Conservation (phyloP, 2,888 invertebrate genomes). For the Biston betularia region DNA sequence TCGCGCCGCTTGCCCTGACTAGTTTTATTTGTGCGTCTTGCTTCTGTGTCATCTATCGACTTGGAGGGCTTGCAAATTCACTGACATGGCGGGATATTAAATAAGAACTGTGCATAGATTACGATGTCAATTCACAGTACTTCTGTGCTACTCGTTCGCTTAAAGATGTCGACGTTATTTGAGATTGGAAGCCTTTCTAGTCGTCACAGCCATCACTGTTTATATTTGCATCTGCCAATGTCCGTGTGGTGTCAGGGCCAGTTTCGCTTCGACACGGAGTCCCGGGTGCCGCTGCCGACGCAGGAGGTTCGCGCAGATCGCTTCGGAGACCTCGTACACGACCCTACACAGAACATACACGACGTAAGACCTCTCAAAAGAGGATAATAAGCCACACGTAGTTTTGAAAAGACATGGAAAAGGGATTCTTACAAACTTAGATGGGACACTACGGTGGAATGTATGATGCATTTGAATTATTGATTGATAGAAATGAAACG, state of each 20-base stretch:
- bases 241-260: slow-evolving; percentile 89
- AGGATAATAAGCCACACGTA: background rate
- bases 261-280: slow-evolving; percentile 96
- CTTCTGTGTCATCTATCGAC: slow-evolving; percentile 55
- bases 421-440: background rate
- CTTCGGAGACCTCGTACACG: slow-evolving; percentile 80
- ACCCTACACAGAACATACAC: slow-evolving; percentile 81
- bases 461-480: background rate
- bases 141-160: background rate
- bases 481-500: too few relatives aligned
- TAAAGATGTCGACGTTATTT: background rate
- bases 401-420: background rate
- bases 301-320: slow-evolving; percentile 89
- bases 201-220: slow-evolving; percentile 42
- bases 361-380: slow-evolving; percentile 81
- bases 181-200: slow-evolving; percentile 13
- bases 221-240: slow-evolving; percentile 57
- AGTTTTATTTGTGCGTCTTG: slow-evolving; percentile 56
- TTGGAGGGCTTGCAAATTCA: slow-evolving; percentile 21
- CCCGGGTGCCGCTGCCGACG: slow-evolving; percentile 90
- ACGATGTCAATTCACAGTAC: background rate
- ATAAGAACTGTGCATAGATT: background rate
- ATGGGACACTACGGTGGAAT: background rate
- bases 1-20: slow-evolving; percentile 76
- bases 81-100: background rate